Base-by-base conservation (phyloP, 2,888 invertebrate genomes). In the Synergus umbraculus region DNA sequence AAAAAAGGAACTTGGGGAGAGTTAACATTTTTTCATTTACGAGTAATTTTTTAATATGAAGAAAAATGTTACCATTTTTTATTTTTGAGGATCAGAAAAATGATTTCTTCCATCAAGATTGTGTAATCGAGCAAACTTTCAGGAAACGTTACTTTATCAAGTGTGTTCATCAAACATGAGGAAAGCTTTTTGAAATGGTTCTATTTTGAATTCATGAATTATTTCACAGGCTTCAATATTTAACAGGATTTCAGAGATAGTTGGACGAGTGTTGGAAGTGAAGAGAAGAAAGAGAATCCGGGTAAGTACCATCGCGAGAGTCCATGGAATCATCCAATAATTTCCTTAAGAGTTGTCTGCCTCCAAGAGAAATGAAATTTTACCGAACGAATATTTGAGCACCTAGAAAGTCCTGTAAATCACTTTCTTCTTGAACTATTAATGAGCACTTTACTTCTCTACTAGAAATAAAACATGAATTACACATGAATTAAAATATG, bases 221-320 rank as follows among this genome's bases (percentile, higher is more conserved):
- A 81, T 82, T 83, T 78, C 64, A 37, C 46, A 60, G 63, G 46
- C 46, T 79, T 82, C 63, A 81, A 82, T 83, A 83, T 82, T 82
- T 78, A 63, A 81, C 67, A 77, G 80, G 76, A 73, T 73, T 73
- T 49, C 49, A 8, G 8, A 73, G 69, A 77, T 64, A 77, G 29
- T 46, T 37, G 60, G 46, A 54, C 13, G 49, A 65, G 44, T 49
- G 64, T 4, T 60, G 22, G 1, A 60, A 73, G 37, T 58, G 67
- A 29, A 76, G 69, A 73, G 76, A 41, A 79, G 77, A 63, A 41
- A 60, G 77, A 69, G 65, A 58, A 76, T 18, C 69, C 43, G 82
- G 80, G 79, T 78, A 81, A 73, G 37, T 73, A 54, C 15, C 15
- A 29, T 4, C n/a, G 67, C 43, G 76, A 77, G 76, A 43, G 81